phyloP scores from a whole-genome alignment of 2,113 vertebrate species.

The Myotis brandtii region DNA sequence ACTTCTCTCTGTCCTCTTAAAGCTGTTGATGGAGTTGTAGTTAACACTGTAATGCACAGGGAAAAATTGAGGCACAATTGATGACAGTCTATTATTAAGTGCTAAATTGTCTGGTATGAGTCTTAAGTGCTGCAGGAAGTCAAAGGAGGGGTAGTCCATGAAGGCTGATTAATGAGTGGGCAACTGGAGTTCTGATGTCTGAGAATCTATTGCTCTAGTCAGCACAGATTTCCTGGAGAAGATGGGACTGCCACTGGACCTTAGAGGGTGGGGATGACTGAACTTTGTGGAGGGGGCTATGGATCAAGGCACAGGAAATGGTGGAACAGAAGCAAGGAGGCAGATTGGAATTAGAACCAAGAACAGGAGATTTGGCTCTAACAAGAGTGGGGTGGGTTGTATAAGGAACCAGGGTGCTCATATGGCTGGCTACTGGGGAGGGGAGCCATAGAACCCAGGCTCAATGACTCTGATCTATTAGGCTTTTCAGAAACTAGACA shows the following conservation, averaged over 20 bases:
- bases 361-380: neutral
- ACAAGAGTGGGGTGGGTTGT: neutral
- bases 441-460: neutral
- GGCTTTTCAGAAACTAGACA: neutral
- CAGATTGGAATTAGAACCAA: neutral
- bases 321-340: neutral
- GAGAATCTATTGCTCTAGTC: neutral
- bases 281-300: neutral
- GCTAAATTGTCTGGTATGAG: neutral
- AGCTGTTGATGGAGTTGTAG: neutral
- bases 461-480: neutral
- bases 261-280: neutral
- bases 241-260: neutral
- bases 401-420: neutral
- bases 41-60: slow-evolving; percentile 28
- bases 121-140: slow-evolving; percentile 26
- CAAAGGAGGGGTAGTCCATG: slow-evolving; percentile 5
- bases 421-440: neutral
- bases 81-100: slow-evolving; percentile 61
- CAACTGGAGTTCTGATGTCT: neutral
- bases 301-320: neutral
- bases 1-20: slow-evolving; percentile 14
- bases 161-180: slow-evolving; percentile 21
- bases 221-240: slow-evolving; percentile 50
- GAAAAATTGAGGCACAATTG: slow-evolving; percentile 46